Conservation (phyloP, 2,888 invertebrate genomes). For the Drosophila birchii region DNA sequence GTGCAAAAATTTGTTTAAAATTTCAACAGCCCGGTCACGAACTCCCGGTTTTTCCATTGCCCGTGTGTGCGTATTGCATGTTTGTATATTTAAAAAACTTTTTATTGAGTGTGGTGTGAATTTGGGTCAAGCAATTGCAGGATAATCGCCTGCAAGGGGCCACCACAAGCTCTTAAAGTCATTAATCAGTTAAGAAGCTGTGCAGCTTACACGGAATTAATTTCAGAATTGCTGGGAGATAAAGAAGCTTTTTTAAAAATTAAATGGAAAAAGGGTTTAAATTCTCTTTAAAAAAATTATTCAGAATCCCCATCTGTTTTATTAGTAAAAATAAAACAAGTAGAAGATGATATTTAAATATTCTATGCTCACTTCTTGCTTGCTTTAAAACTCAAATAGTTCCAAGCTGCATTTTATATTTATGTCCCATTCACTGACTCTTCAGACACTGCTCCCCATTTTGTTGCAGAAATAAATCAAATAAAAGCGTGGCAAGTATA, state of each 20-base stretch:
- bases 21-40: conserved; percentile 42
- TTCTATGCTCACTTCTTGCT: neutral
- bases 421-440: neutral
- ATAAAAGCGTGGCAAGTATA: conserved; percentile 66
- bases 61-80: conserved; percentile 3
- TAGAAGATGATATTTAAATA: neutral
- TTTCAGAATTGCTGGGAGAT: neutral
- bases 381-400: no score
- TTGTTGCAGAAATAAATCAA: conserved; percentile 58
- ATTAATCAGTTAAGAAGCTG: conserved; percentile 3
- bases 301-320: neutral
- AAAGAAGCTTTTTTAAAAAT: neutral
- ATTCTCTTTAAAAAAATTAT: neutral
- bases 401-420: neutral
- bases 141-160: conserved; percentile 1
- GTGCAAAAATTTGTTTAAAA: conserved; percentile 76
- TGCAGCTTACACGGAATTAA: conserved; percentile 2
- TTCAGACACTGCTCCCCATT: neutral
- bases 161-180: conserved; percentile 6
- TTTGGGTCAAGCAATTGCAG: conserved; percentile 65
- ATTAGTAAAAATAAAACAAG: neutral
- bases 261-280: neutral
- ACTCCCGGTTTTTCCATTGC: neutral
- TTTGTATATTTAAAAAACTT: conserved; percentile 52
- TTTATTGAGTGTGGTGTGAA: conserved; percentile 66